A percentile compares a stretch with the other conserved stretches of the same genome.
Evolutionary conservation across 1,140 invertebrate species (phyloP).

Genomic region (Heliconius himera): DNA sequence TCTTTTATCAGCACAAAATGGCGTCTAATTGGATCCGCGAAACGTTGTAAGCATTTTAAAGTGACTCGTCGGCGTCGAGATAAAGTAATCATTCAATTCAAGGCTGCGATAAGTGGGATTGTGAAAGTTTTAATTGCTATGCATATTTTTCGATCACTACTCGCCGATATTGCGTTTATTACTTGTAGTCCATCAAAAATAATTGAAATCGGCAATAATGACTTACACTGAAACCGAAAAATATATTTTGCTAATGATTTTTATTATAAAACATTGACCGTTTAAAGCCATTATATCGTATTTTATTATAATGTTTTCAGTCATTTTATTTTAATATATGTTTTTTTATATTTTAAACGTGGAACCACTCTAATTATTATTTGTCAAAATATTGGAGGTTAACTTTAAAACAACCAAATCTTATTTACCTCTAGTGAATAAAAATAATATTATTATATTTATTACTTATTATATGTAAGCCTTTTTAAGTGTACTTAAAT

Average conservation of each 20-base stretch:
- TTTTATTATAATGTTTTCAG: slow-evolving; percentile 14
- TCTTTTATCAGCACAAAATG: slow-evolving; percentile 76
- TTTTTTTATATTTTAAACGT: not conserved
- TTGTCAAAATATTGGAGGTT: too few species aligned
- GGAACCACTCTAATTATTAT: too few species aligned
- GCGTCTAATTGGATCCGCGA: slow-evolving; percentile 76
- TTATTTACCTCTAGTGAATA: not conserved
- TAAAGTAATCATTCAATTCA: slow-evolving; percentile 49
- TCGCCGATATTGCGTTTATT: slow-evolving; percentile 30
- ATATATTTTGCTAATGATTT: slow-evolving; percentile 14
- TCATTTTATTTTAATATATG: not conserved
- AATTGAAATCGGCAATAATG: slow-evolving; percentile 35
- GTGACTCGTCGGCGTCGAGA: slow-evolving; percentile 37
- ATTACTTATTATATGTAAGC: too few species aligned
- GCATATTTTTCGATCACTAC: slow-evolving; percentile 35
- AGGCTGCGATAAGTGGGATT: slow-evolving; percentile 47
- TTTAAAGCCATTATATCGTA: not conserved
- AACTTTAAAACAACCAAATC: not conserved
- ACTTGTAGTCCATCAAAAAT: slow-evolving; percentile 37
- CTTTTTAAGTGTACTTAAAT: too few species aligned
- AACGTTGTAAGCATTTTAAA: slow-evolving; percentile 56
- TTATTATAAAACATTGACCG: not conserved
- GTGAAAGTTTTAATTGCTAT: slow-evolving; percentile 47
- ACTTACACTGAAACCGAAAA: not conserved
- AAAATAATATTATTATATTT: too few species aligned